phyloP scores from a whole-genome alignment of 2,113 vertebrate species.

The Trogon melanurus region DNA sequence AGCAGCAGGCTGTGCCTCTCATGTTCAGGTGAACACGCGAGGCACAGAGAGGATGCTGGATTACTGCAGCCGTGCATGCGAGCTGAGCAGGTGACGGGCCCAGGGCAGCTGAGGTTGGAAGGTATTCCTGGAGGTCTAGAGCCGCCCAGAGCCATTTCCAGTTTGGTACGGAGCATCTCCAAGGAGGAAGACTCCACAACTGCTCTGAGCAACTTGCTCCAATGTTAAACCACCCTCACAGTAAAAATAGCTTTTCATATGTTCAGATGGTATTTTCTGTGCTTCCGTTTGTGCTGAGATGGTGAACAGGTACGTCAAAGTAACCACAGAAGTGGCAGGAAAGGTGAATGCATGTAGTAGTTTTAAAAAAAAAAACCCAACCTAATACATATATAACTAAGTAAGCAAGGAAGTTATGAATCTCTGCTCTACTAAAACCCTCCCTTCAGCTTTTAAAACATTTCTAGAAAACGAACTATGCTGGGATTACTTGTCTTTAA shows the following conservation, averaged over 20 bases:
- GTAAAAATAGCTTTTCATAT: not conserved
- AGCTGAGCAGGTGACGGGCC: not conserved
- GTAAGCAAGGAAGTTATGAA: not conserved
- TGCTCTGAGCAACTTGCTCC: not conserved
- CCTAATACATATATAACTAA: not conserved
- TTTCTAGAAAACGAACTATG: conserved; percentile 29
- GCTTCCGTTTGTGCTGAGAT: not conserved
- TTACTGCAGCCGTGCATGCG: not conserved
- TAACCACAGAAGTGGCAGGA: not conserved
- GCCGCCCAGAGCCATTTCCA: not conserved
- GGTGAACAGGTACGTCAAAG: not conserved
- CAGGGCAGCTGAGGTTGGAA: not conserved
- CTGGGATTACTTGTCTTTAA: conserved; percentile 25
- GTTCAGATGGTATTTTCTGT: not conserved
- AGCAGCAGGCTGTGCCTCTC: conserved; percentile 8
- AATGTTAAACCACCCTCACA: not conserved
- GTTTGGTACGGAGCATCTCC: not conserved
- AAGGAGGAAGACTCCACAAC: not conserved
- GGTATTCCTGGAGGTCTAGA: not conserved
- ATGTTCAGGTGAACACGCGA: not conserved
- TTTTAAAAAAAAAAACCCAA: not conserved
- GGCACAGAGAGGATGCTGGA: not conserved
- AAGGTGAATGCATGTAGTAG: not conserved
- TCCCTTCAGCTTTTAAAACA: not conserved
- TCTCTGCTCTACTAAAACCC: conserved; percentile 1